Base-by-base conservation (phyloP, 2,888 invertebrate species). In the Willowsia nigromaculata region DNA sequence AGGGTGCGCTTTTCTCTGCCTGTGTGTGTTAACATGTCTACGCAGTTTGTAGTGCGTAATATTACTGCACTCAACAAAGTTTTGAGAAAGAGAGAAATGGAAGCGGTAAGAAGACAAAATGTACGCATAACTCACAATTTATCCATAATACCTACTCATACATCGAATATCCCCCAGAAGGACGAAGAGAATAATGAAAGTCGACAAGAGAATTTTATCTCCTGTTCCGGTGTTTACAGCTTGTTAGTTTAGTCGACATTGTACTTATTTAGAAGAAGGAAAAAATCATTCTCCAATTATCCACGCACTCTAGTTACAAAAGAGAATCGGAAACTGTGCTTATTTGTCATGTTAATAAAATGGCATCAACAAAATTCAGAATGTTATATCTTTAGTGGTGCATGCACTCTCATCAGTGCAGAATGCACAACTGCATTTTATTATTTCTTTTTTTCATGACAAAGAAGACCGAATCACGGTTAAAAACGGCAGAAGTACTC, bases 201-300 rank as follows among this genome's bases (percentile, higher is more conserved):
- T 15, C 33, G 33, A 33, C n/a, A n/a, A n/a, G 30, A 13, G 33
- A 65, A 33, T 65, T 37, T 27, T 74, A 22, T 40, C 43, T 74
- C 47, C 22, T 74, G 47, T 74, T 47, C 71, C 33, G 11, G 71
- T 71, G 83, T 84, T 71, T 84, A 84, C 83, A 71, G 83, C 68
- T 83, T 83, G 83, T 83, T 83, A 68, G 68, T 40, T 71, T 25
- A n/a, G 74, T 74, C 13, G 15, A 25, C 30, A 50, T 4, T 6
- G 47, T 74, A 50, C 27, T 47, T 71, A 13, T 15, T 47, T 27
- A 74, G 27, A 47, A 65, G 37, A 11, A 74, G 25, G 4, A 9
- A 71, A 27, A 15, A 47, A 74, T 74, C 25, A 74, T 27, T 74
- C 74, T 43, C 43, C 74, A 74, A 74, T 74, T 74, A 27, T 47